Conservation (phyloP, 2,888 invertebrate species). For the Acheta domesticus region DNA sequence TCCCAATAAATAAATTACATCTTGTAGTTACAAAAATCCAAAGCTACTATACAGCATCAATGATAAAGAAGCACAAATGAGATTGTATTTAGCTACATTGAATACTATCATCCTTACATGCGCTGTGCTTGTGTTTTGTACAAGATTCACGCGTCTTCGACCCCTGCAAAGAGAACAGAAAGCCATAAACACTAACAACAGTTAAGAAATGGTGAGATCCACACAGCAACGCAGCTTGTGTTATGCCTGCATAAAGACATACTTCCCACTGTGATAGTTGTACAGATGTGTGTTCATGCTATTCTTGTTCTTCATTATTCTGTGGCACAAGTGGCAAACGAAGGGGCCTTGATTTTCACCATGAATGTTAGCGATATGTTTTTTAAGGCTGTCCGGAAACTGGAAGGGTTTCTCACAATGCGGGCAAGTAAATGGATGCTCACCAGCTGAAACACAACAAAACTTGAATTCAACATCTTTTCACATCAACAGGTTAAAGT, state of each 20-base stretch:
- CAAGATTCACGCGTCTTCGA: not conserved
- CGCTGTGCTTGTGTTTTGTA: not conserved
- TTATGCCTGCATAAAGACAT: not conserved
- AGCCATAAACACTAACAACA: not conserved
- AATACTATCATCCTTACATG: not conserved
- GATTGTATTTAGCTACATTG: no score
- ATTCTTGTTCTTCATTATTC: constrained; percentile 36
- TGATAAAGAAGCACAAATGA: no score
- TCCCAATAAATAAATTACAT: no score
- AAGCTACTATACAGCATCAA: no score
- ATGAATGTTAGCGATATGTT: constrained; percentile 38
- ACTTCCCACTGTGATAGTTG: constrained; percentile 29
- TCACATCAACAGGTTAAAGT: not conserved
- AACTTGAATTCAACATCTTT: not conserved
- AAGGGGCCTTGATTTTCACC: constrained; percentile 36
- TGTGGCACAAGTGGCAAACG: constrained; percentile 34
- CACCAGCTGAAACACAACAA: constrained; percentile 20
- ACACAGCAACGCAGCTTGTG: not conserved
- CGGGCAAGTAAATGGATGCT: constrained; percentile 28
- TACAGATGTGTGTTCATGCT: constrained; percentile 36
- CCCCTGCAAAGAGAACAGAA: not conserved
- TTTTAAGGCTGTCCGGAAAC: constrained; percentile 32
- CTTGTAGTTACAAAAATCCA: no score
- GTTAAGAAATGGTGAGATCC: not conserved
- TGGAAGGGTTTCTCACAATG: constrained; percentile 36